Percentiles rank a stretch among this genome's conserved stretches.
Conservation (phyloP, 2,888 invertebrate genomes). For the Andrena praecox region DNA sequence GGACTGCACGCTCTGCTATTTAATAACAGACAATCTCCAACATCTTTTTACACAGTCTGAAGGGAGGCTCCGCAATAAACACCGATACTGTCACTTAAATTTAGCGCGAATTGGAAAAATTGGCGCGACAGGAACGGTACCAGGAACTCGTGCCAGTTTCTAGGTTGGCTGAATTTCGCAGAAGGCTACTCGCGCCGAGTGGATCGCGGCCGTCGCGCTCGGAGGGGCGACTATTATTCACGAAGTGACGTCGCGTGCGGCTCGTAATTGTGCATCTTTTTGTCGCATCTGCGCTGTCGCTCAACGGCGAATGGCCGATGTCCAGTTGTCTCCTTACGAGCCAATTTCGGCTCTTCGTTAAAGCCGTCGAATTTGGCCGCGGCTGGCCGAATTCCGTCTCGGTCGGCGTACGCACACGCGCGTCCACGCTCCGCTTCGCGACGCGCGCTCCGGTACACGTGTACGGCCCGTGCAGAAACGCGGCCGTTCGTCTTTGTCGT, state of each 20-base stretch:
- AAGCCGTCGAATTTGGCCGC: conserved; percentile 68
- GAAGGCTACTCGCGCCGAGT: conserved; percentile 65
- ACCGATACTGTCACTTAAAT: not conserved
- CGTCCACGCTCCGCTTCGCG: not conserved
- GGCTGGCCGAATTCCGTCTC: conserved; percentile 59
- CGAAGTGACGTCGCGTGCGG: conserved; percentile 68
- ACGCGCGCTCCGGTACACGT: conserved; percentile 18
- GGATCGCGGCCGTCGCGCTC: conserved; percentile 28
- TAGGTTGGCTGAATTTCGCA: conserved; percentile 73
- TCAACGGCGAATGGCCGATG: conserved; percentile 81
- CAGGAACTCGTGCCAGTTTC: conserved; percentile 82
- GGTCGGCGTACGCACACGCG: conserved; percentile 11
- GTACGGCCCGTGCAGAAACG: conserved; percentile 12
- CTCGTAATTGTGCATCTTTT: conserved; percentile 84
- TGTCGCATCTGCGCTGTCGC: conserved; percentile 83
- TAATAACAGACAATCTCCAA: too few relatives aligned
- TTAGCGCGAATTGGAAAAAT: conserved; percentile 49
- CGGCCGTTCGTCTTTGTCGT: conserved; percentile 33
- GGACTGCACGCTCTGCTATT: too few relatives aligned
- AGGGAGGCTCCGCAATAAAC: not conserved
- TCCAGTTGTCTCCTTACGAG: conserved; percentile 82
- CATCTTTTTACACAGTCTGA: not conserved
- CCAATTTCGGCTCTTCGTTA: conserved; percentile 69
- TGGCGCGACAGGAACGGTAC: conserved; percentile 50
- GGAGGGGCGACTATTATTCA: conserved; percentile 79